A percentile compares a stretch with the other conserved stretches of the same genome.
Evolutionary conservation across 2,888 invertebrate genomes (phyloP).

Genomic region (Leptothorax acervorum): DNA sequence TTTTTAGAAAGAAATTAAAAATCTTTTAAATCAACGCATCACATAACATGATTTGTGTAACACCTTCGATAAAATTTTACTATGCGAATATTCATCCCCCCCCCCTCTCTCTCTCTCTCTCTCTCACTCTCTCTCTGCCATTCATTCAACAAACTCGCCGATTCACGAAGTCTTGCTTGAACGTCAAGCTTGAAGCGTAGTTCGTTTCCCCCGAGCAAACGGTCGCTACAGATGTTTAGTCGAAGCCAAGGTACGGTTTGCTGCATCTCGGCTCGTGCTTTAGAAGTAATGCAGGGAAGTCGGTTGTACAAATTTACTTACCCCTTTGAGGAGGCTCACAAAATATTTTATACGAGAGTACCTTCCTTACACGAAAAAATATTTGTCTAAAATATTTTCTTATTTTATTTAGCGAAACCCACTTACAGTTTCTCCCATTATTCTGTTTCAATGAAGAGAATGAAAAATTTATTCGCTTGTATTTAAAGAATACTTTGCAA

Average conservation of each 20-base stretch:
- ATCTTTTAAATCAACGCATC: not conserved
- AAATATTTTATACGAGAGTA: constrained; percentile 48
- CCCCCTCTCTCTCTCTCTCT: not conserved
- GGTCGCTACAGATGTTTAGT: constrained; percentile 46
- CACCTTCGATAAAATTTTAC: not conserved
- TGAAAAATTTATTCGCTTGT: not conserved
- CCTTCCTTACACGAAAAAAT: constrained; percentile 34
- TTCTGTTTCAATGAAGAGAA: not conserved
- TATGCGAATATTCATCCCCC: not conserved
- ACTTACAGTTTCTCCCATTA: constrained; percentile 14
- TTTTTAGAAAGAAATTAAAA: not conserved
- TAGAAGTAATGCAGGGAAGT: constrained; percentile 41
- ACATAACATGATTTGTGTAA: not conserved
- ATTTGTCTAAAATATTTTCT: constrained; percentile 42
- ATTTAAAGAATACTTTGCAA: constrained; percentile 3
- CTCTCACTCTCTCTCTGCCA: not conserved
- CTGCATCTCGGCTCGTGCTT: constrained; percentile 38
- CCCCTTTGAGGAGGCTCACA: constrained; percentile 30
- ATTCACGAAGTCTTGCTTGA: constrained; percentile 15
- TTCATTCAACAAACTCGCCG: constrained; percentile 29
- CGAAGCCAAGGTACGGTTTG: constrained; percentile 38
- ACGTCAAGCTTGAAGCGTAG: constrained; percentile 16
- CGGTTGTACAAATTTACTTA: constrained; percentile 49
- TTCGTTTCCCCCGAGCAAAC: constrained; percentile 45
- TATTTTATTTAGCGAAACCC: constrained; percentile 29